Conservation (phyloP, 2,888 invertebrate species). For the Horisme vitalbata region DNA sequence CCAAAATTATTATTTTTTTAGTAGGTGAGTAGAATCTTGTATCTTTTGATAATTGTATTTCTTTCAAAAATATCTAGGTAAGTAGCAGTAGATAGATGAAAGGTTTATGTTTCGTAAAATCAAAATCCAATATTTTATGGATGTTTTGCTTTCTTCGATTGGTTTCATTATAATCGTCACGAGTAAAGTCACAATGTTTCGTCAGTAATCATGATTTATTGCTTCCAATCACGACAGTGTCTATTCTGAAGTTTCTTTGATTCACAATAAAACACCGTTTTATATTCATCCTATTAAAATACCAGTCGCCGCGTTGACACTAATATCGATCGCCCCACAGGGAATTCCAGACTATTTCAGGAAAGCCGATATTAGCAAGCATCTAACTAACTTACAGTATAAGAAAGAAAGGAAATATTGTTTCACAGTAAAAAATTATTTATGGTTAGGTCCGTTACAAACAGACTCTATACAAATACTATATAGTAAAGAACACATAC, state of each 20-base stretch:
- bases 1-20: too few species aligned
- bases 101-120: too few species aligned
- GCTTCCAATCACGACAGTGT: constrained; percentile 18
- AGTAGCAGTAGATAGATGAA: too few species aligned
- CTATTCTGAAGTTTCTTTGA: constrained; percentile 12
- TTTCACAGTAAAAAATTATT: too few species aligned
- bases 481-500: too few species aligned
- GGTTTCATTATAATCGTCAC: constrained; percentile 31
- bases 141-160: constrained; percentile 33
- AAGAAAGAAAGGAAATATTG: too few species aligned
- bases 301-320: constrained; percentile 42
- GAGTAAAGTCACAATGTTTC: constrained; percentile 22
- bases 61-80: too few species aligned
- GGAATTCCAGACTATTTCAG: constrained; percentile 70
- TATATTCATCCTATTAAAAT: constrained; percentile 35
- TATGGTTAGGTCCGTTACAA: too few species aligned
- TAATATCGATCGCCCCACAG: constrained; percentile 48
- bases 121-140: constrained; percentile 20
- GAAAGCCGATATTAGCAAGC: constrained; percentile 60
- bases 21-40: too few species aligned
- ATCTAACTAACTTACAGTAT: too few species aligned
- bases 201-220: constrained; percentile 18
- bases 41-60: too few species aligned
- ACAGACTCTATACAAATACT: too few species aligned
- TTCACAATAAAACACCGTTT: constrained; percentile 9